Base-by-base conservation (phyloP, 2,797 vertebrate species). In the Ctenosaura bakeri region DNA sequence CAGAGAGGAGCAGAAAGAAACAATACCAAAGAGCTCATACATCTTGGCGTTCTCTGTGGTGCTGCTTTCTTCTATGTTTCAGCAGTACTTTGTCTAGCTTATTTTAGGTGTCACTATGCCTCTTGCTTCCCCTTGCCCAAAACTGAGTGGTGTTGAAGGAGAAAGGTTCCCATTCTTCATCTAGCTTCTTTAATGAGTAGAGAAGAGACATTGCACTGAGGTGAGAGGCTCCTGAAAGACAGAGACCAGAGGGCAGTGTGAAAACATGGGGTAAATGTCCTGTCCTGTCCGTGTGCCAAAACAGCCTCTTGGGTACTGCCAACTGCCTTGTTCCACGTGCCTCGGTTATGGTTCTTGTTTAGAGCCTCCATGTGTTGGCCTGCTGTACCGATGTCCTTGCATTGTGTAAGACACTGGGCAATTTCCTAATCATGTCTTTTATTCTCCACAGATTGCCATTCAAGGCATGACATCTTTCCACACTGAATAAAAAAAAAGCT, bases 381-480 rank as follows among this genome's bases (percentile, higher is more conserved):
- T 73, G 95, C 93, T 91, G 92, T 94, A 91, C 87, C 62, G 92
- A 94, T 94, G 94, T 93, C 79, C 92, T 96, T 92, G 71, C 92
- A 91, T 46, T 93, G 95, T 95, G 95, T 95, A 89, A 90, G 85
- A 92, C 91, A 89, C 88, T 84, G 91, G 88, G 92, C 95, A 91
- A 94, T 92, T 93, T 95, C 95, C 96, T 93, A 95, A 96, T 86
- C 94, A 96, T 1, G 56, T 93, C 87, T 95, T 87, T 95, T 96
- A 83, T 95, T 97, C 92, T 91, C 77, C 95, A 97, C 98, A 98
- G 98, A 98, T 97, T 98, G 97, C 96, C 98, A 96, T 96, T 97
- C 97, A 97, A 97, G 98, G 98, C 98, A 98, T 98, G 98, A 95
- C 97, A 97, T 97, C 95, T 97, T 96, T 85, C 97, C 96, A 97